Base-by-base conservation (phyloP, 2,888 invertebrate species). In the Dorcus hopei region DNA sequence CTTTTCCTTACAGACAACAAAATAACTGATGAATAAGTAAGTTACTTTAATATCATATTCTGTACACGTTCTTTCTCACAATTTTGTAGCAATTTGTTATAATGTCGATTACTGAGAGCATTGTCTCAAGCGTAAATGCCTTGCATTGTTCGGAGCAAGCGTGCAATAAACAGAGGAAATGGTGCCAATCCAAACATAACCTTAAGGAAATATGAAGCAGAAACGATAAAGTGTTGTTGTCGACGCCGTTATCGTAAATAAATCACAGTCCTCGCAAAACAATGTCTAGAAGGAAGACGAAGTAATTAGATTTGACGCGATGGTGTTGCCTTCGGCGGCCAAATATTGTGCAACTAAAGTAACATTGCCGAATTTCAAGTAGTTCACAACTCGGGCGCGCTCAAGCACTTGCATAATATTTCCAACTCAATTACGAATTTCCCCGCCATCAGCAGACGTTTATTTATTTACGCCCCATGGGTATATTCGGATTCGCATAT, bases 391-490 rank as follows among this genome's bases (percentile, higher is more conserved):
- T 61, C 57, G 56, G 53, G 26, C 59, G 48, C 49, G 58, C 54
- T 54, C 58, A 52, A 55, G 57, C 58, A 61, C 62, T 60, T 64
- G 64, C 64, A 66, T 66, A 66, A 64, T 61, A 58, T 63, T 64
- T 64, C 53, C 63, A 63, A 64, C 61, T 61, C 61, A 63, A 63
- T 66, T 66, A 64, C 61, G 63, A 59, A 64, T 61, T 65, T 65
- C 63, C 57, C 61, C 59, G 59, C 65, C 64, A 64, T 64, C 62
- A 64, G 59, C 61, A 61, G 58, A 61, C 62, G 62, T 63, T 64
- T 66, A 63, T 65, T 64, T 64, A 64, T 65, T 65, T 64, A 62
- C 57, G 54, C 42, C 49, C 39, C 55, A 55, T 51, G 58, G 52
- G 47, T 59, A 49, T 49, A 54, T 47, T 45, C 52, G 61, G 54